Evolutionary conservation across 92 coral and sea anemone species (phyloP), one percentile per base, ranked within the genome.

Genomic region (Epizoanthus scotinus): DNA sequence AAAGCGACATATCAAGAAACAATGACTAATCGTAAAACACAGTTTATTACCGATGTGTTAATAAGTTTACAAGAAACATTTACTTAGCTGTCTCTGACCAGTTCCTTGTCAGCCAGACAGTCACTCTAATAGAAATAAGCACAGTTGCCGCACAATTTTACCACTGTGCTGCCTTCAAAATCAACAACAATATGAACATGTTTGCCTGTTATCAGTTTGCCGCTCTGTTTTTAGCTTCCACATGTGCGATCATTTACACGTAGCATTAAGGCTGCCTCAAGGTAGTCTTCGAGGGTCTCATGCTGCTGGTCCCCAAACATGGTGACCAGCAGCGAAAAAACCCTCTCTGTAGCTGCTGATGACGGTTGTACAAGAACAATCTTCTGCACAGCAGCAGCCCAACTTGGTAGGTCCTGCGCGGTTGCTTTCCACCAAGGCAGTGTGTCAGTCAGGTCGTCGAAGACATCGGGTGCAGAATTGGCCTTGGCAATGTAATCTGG

Each of bases 221-320:
- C 2, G 21, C 14, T 59, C 26, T 59, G 63, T 59, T 62, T 79
- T 79, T 49, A 79, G 64, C 75, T 49, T 79, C 84, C 84, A 79
- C 34, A 49, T 78, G 54, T 54, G 59, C 84, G 56, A 28, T 22
- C 58, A 54, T 85, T 85, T 22, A 79, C 89, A 50, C 77, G 89
- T 69, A 78, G 89, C 81, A 79, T 85, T 27, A 79, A 73, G 49
- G 88, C 85, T 27, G 85, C 89, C 71, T 85, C 89, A 20, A 85
- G 42, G 63, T 58, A 84, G 67, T 67, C 84, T 62, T 84, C 83
- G 60, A 77, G 68, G 55, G 87, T 70, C 52, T 53, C 70, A 19
- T 66, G 77, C 74, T 84, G 78, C 71, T 84, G 84, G 75, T 77
- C 88, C 26, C 88, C 88, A 78, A 84, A 78, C 84, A 84, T 85